These are phyloP conservation scores for Hypolimnas misippus DNA, from an alignment of 2,888 invertebrate species.

Conservation along the genomic window DNA sequence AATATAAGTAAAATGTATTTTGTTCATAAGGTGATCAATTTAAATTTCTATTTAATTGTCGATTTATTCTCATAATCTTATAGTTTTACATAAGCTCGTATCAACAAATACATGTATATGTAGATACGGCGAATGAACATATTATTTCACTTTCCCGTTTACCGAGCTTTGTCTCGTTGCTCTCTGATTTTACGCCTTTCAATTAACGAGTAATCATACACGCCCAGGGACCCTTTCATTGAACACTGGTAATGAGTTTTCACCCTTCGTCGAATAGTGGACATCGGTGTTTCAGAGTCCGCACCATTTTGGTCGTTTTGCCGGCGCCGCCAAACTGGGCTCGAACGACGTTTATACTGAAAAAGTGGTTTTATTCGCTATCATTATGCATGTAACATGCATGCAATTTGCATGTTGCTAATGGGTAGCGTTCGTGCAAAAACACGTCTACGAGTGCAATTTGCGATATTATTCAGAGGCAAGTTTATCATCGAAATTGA, in stretches of 20 bases:
- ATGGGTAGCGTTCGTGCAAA: constrained; percentile 36
- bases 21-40: too few relatives aligned
- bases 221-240: constrained; percentile 80
- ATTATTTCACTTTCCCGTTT: constrained; percentile 52
- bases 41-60: too few relatives aligned
- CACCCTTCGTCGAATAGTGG: constrained; percentile 78
- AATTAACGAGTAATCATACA: constrained; percentile 83
- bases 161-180: constrained; percentile 67
- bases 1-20: too few relatives aligned
- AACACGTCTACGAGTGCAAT: constrained; percentile 32
- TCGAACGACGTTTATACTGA: constrained; percentile 49
- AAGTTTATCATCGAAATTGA: neutral
- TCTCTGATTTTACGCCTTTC: constrained; percentile 78
- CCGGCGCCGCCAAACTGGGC: constrained; percentile 61
- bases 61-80: too few relatives aligned
- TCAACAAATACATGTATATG: too few relatives aligned
- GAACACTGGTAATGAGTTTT: constrained; percentile 81
- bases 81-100: too few relatives aligned
- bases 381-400: constrained; percentile 43
- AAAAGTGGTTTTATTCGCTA: constrained; percentile 40
- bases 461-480: constrained; percentile 18
- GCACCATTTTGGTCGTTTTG: constrained; percentile 69
- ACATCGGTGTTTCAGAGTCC: constrained; percentile 70
- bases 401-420: constrained; percentile 42
- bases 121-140: neutral